A percentile compares a stretch with the other conserved stretches of the same genome.
Evolutionary conservation across 1,140 invertebrate genomes (phyloP).

Genomic region (Pseudoatta argentina): DNA sequence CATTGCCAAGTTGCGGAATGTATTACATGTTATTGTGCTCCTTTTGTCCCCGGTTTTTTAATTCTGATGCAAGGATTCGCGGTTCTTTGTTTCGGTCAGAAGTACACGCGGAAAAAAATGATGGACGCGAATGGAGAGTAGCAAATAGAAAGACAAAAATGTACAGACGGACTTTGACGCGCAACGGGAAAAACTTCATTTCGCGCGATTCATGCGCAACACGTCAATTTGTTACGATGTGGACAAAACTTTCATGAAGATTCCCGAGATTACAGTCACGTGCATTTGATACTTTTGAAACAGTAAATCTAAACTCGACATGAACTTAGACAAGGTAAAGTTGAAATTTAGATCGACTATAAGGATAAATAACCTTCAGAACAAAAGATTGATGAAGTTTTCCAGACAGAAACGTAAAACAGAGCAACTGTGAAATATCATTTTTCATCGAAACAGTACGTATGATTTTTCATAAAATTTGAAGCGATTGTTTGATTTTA

Average conservation of each 20-base stretch:
- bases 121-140: constrained; percentile 22
- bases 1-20: constrained; percentile 27
- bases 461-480: too few species aligned
- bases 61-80: background rate
- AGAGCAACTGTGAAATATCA: background rate
- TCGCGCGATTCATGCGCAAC: constrained; percentile 55
- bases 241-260: constrained; percentile 12
- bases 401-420: background rate
- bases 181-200: constrained; percentile 25
- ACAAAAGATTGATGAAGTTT: constrained; percentile 36
- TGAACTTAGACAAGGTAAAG: constrained; percentile 38
- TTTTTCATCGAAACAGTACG: background rate
- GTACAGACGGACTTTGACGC: constrained; percentile 30
- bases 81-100: constrained; percentile 33
- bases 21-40: constrained; percentile 8
- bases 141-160: constrained; percentile 42
- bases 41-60: constrained; percentile 26
- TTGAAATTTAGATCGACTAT: constrained; percentile 46
- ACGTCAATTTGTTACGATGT: constrained; percentile 52
- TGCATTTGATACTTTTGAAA: constrained; percentile 36
- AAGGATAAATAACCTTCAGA: constrained; percentile 28
- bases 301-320: background rate
- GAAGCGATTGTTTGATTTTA: background rate
- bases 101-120: constrained; percentile 26
- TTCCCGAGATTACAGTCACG: constrained; percentile 44